Evolutionary conservation across 2,888 invertebrate genomes (phyloP), one percentile per base, ranked within the genome.

Genomic region (Hyposoter dolosus): DNA sequence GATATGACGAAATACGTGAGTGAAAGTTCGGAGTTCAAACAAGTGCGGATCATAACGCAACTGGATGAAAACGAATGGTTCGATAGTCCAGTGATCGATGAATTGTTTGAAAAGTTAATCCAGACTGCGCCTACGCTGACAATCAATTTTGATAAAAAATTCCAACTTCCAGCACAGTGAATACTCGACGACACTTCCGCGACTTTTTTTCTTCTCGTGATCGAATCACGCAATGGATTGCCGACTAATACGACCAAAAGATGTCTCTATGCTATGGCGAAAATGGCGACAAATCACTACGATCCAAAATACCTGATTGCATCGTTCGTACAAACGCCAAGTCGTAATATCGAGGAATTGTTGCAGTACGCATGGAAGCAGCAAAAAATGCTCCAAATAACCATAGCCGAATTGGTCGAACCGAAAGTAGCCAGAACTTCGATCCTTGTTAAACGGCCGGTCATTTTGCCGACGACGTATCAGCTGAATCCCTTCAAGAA

Each of bases 401-500:
- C 87, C 56, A 79, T 88, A 28, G 35, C 88, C 23, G 86, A 88
- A 66, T 40, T 89, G 10, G 15, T 60, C 19, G 60, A 72, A 17
- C 5, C 47, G 28, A 19, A 63, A 68, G 28, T 23, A 3, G 19
- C 40, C 10, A 23, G 47, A 40, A 40, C 40, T 0, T 40, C 40
- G 40, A 40, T 40, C 40, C 40, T 40, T 40, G 7, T 7, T 10
- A 10, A 65, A 60, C 1, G 19, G 28, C 47, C 71, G 45, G 43
- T 12, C 72, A 19, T 3, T 3, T 32, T 3, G 66, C 83, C 81
- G 17, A 83, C 75, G 9, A 40, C 89, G 35, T 88, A 89, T 78
- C 71, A 71, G 15, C 84, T 84, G 6, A 88, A 90, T 85, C 88
- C 86, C 0, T 90, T 90, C 43, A 80, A 66, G 15, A 77, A 84